Evolutionary conservation across 2,113 vertebrate species (phyloP), one percentile per base, ranked within the genome.

Genomic region (Myotis davidii): DNA sequence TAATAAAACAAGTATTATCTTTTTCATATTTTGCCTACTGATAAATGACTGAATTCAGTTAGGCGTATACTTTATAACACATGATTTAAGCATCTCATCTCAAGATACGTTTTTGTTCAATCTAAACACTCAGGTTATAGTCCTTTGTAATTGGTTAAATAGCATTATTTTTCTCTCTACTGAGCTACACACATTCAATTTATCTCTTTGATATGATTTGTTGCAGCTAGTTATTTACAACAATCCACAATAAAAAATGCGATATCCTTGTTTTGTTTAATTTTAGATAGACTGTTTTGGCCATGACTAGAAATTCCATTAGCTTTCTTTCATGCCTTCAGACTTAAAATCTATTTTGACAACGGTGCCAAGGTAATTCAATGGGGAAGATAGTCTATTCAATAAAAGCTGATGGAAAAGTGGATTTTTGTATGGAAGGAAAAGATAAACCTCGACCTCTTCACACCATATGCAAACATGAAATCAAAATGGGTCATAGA

Each of bases 61-160:
- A 93, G 54, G 14, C 23, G 20, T 82, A 78, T 70, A 14, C 61
- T 95, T 87, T 90, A 79, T 90, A 89, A 84, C 9, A 42, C 10
- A 70, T 65, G 92, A 92, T 88, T 95, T 92, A 94, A 96, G n/a
- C 32, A 48, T 76, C 45, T 94, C 9, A 45, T 88, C 78, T 93
- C 79, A 93, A 59, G 54, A 61, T 67, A 74, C 5, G 18, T 83
- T 93, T 88, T 73, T 89, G 12, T 93, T 70, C 11, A 54, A 42
- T 86, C 12, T 81, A 73, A 89, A 77, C 27, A 83, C 69, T 76
- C 6, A 42, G 23, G 37, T 72, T 91, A 93, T 29, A 61, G 54
- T 16, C 39, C 14, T 27, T 34, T 50, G 27, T 50, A 82, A 45
- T 4, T 92, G 72, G 77, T 21, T 84, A 96, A 94, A 94, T 16